These are phyloP conservation scores for Eutolmus rufibarbis DNA, from an alignment of 2,888 invertebrate genomes.

Conservation along the genomic window DNA sequence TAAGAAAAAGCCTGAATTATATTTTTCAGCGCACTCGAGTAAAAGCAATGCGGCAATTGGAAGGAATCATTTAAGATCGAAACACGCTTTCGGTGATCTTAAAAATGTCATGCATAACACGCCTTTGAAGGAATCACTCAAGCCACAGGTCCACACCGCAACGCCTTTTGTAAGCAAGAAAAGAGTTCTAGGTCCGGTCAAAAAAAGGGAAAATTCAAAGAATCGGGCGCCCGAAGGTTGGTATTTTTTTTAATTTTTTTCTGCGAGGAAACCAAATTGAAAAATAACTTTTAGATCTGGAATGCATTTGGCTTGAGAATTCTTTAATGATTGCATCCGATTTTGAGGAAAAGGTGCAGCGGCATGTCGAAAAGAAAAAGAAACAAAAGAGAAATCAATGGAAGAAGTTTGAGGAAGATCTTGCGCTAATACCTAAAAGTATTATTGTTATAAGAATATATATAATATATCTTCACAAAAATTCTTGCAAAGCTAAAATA, in stretches of 20 bases:
- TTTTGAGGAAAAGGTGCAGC: neutral
- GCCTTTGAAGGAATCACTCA: neutral
- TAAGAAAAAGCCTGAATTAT: neutral
- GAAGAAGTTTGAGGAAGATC: neutral
- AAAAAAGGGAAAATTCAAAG: neutral
- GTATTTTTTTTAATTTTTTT: neutral
- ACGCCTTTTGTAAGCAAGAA: neutral
- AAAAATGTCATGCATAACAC: conserved; percentile 32
- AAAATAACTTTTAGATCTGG: neutral
- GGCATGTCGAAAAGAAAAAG: neutral
- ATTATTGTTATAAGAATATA: neutral
- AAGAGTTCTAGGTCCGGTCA: neutral
- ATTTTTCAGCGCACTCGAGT: neutral
- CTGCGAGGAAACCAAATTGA: neutral
- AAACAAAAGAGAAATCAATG: neutral
- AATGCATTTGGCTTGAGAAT: neutral
- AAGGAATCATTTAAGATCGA: neutral
- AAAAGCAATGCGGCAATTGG: neutral
- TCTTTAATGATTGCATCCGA: neutral
- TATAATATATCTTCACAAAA: neutral
- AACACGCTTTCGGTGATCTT: conserved; percentile 20
- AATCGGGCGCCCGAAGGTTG: neutral
- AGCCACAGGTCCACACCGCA: neutral
- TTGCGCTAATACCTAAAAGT: neutral
- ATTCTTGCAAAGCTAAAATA: neutral